Percentiles rank a stretch among this genome's conserved stretches.
Conservation (phyloP, 2,888 invertebrate genomes). For the Lasioglossum marginatum region DNA sequence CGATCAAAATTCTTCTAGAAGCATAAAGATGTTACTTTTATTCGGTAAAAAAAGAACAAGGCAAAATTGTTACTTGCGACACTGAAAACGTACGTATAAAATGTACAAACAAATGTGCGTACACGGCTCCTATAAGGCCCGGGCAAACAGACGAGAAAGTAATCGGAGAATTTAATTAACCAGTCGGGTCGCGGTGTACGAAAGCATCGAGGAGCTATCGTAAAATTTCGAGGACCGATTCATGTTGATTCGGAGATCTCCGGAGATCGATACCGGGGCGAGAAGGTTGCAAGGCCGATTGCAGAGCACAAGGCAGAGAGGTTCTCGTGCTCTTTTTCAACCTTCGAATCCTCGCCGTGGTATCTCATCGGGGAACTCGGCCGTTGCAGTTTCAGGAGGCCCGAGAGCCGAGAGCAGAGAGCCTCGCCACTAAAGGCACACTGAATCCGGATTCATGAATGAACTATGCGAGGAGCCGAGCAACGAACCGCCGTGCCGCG, state of each 20-base stretch:
- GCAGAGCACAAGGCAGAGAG: constrained; percentile 15
- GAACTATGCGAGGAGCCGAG: constrained; percentile 77
- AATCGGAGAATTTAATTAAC: not conserved
- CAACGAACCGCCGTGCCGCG: constrained; percentile 68
- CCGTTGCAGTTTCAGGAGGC: constrained; percentile 36
- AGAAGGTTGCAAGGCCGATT: constrained; percentile 23
- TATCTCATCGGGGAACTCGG: constrained; percentile 21
- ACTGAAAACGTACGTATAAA: no score
- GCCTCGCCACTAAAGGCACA: constrained; percentile 70
- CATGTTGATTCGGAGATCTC: not conserved
- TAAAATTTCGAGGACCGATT: not conserved
- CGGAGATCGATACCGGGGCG: not conserved
- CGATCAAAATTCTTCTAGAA: no score
- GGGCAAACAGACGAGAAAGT: not conserved
- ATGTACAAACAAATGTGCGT: not conserved
- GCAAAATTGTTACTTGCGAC: no score
- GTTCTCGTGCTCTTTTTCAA: constrained; percentile 41
- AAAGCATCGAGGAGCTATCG: not conserved
- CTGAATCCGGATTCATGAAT: constrained; percentile 79
- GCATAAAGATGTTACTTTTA: no score
- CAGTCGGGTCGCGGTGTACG: not conserved
- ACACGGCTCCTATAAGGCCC: not conserved
- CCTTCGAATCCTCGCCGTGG: constrained; percentile 23
- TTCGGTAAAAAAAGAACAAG: no score
- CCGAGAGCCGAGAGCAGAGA: constrained; percentile 4